Percentiles rank a stretch among this genome's conserved stretches.
These are phyloP conservation scores for Stichopus chloronotus DNA, from an alignment of 35 echinoderm and acorn worm genomes.

Conservation along the genomic window DNA sequence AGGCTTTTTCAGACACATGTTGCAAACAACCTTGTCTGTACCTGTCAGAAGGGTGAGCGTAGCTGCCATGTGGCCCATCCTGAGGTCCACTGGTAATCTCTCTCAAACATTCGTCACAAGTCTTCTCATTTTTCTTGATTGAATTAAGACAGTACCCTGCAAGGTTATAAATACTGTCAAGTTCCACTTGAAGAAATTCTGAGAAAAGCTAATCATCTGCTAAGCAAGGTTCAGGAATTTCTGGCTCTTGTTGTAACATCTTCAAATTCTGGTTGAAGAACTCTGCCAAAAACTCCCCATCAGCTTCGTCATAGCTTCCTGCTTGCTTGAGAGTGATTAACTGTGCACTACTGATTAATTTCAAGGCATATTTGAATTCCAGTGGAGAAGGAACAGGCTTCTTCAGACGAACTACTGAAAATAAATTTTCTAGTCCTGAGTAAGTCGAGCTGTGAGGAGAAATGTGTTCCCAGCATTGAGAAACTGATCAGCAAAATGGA, in stretches of 20 bases:
- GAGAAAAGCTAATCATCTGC: background rate
- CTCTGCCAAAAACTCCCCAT: conserved; percentile 67
- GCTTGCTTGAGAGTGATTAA: background rate
- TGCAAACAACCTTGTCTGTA: background rate
- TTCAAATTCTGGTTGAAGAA: conserved; percentile 32
- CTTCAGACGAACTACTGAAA: conserved; percentile 58
- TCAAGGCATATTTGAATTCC: conserved; percentile 71
- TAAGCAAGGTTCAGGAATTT: background rate
- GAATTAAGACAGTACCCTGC: conserved; percentile 58
- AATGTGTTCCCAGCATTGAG: conserved; percentile 66
- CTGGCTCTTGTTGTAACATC: background rate
- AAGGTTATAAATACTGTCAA: conserved; percentile 52
- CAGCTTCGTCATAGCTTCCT: conserved; percentile 62
- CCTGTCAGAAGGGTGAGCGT: conserved; percentile 28
- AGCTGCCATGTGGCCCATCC: background rate
- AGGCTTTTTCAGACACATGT: conserved; percentile 18
- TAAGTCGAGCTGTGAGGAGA: conserved; percentile 59
- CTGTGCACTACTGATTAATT: conserved; percentile 17
- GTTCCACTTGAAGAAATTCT: conserved; percentile 46
- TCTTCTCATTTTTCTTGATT: conserved; percentile 60
- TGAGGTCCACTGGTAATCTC: background rate
- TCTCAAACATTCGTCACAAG: background rate
- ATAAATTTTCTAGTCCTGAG: conserved; percentile 77
- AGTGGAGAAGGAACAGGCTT: conserved; percentile 71
- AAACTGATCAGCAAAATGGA: conserved; percentile 55